A percentile compares a stretch with the other conserved stretches of the same genome.
phyloP scores from a whole-genome alignment of 35 echinoderm and acorn worm genomes.

The Hemicentrotus pulcherrimus region DNA sequence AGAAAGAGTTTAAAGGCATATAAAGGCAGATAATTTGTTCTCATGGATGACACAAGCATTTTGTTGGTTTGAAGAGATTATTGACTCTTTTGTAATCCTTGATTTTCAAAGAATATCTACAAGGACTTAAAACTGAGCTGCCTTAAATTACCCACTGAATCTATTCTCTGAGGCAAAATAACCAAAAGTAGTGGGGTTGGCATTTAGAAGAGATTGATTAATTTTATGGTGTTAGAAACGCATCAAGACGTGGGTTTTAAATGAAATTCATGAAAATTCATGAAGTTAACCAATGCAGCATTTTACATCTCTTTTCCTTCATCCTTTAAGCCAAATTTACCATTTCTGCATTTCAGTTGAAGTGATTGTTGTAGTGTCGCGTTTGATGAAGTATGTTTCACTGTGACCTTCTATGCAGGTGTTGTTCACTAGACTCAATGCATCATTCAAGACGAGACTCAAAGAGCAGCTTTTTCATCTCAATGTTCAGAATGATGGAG shows the following conservation, averaged over 20 bases:
- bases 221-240: not conserved
- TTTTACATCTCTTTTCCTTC: not conserved
- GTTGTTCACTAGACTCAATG: conserved; percentile 88
- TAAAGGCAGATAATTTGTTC: too few relatives aligned
- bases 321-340: not conserved
- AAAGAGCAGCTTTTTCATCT: conserved; percentile 78
- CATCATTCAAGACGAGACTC: conserved; percentile 90
- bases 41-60: too few relatives aligned
- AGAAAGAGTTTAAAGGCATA: too few relatives aligned
- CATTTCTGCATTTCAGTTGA: not conserved
- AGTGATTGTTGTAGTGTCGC: not conserved
- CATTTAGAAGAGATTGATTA: too few relatives aligned
- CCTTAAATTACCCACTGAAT: too few relatives aligned
- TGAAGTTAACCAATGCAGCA: not conserved
- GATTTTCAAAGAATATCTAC: too few relatives aligned
- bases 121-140: too few relatives aligned
- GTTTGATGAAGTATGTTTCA: not conserved
- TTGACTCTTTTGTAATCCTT: too few relatives aligned
- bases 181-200: too few relatives aligned
- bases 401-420: conserved; percentile 59
- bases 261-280: not conserved
- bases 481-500: conserved; percentile 97
- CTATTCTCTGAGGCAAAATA: too few relatives aligned
- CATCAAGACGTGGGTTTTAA: not conserved
- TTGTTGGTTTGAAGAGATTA: too few relatives aligned